Evolutionary conservation across 2,797 vertebrate genomes (phyloP).

Genomic region (Trachops cirrhosus): DNA sequence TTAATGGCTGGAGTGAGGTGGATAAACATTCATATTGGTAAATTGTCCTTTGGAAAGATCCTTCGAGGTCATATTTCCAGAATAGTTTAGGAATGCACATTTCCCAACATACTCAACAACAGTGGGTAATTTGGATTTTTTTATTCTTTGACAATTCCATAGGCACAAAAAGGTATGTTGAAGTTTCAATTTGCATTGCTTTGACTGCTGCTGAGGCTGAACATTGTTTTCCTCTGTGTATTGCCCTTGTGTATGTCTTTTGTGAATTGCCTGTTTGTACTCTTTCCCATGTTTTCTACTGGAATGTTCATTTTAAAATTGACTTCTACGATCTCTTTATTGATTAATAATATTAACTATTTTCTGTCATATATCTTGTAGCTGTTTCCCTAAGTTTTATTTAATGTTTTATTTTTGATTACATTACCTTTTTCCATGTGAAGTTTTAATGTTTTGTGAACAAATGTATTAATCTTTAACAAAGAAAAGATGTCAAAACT

Average conservation of each 20-base stretch:
- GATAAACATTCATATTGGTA: background rate
- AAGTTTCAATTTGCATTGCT: conserved; percentile 9
- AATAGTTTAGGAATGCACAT: background rate
- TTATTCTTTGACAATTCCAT: background rate
- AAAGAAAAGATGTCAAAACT: too few relatives aligned
- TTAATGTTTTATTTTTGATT: conserved; percentile 20
- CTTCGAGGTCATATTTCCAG: background rate
- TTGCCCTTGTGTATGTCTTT: background rate
- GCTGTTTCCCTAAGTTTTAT: background rate
- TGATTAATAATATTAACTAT: background rate
- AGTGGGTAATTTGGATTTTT: background rate
- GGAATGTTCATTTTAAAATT: background rate
- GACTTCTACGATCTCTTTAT: background rate
- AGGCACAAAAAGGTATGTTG: background rate
- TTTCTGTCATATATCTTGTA: background rate
- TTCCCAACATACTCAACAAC: background rate
- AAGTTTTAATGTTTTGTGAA: conserved; percentile 10
- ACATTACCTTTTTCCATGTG: background rate
- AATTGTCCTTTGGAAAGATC: background rate
- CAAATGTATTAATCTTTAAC: background rate
- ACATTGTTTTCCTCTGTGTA: background rate
- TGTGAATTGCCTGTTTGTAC: background rate
- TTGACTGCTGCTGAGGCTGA: background rate
- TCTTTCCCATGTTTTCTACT: background rate
- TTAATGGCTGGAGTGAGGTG: background rate